A percentile compares a stretch with the other conserved stretches of the same genome.
Conservation (phyloP, 1,140 invertebrate species). For the Pseudomyrmex flavicornis region DNA sequence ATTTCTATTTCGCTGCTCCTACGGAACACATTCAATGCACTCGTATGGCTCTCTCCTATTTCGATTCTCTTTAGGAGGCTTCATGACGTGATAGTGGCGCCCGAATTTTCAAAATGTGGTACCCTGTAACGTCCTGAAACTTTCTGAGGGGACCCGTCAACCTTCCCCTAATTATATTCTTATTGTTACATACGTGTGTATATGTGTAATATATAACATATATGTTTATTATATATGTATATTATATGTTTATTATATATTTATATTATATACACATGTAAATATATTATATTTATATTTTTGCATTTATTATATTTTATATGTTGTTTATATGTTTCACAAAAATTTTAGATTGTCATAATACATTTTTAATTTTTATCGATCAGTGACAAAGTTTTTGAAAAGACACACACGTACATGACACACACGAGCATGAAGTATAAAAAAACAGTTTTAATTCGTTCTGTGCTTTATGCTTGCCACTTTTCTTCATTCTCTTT, state of each 20-base stretch:
- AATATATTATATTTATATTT: conserved; percentile 4
- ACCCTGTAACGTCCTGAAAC: conserved; percentile 83
- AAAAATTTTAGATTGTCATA: not conserved
- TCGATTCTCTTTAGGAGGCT: conserved; percentile 82
- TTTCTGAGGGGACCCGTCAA: conserved; percentile 80
- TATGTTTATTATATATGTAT: not conserved
- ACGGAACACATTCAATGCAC: conserved; percentile 1
- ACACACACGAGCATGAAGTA: not conserved
- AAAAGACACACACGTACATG: conserved; percentile 17
- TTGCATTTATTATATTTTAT: not conserved
- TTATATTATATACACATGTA: not conserved
- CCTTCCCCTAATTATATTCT: conserved; percentile 28
- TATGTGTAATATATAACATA: no score
- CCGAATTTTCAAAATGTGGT: conserved; percentile 78
- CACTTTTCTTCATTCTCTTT: conserved; percentile 48
- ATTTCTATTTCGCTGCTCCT: not conserved
- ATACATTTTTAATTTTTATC: not conserved
- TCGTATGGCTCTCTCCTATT: conserved; percentile 38
- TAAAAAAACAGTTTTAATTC: conserved; percentile 27
- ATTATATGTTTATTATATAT: not conserved
- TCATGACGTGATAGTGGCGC: conserved; percentile 83
- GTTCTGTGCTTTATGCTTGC: conserved; percentile 69
- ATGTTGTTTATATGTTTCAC: not conserved
- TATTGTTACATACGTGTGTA: not conserved
- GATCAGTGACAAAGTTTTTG: conserved; percentile 15